These are phyloP conservation scores for Lasioglossum baleicum DNA, from an alignment of 1,140 invertebrate genomes.

Conservation along the genomic window DNA sequence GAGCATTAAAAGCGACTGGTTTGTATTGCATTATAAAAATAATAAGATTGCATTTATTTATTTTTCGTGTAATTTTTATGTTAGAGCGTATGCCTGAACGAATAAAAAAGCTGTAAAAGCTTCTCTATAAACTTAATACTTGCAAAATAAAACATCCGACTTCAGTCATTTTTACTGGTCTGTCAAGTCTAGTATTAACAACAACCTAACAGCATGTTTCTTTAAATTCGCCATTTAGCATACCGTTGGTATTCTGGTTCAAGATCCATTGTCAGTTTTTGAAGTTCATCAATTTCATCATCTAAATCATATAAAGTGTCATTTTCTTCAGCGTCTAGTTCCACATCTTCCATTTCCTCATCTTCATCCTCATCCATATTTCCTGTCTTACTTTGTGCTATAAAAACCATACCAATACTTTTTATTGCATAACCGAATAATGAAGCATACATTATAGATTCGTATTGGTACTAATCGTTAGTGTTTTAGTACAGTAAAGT, in stretches of 20 bases:
- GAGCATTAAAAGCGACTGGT: too few species aligned
- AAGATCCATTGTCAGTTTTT: slow-evolving; percentile 61
- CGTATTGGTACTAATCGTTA: not conserved
- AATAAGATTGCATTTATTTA: too few species aligned
- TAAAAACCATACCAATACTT: slow-evolving; percentile 38
- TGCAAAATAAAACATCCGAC: too few species aligned
- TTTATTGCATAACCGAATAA: not conserved
- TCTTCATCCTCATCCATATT: slow-evolving; percentile 24
- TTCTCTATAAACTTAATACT: too few species aligned
- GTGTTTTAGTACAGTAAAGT: slow-evolving; percentile 32
- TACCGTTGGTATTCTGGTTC: slow-evolving; percentile 70
- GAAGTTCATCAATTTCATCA: slow-evolving; percentile 59
- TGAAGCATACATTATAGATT: not conserved
- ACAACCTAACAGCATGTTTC: not conserved
- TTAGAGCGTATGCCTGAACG: too few species aligned
- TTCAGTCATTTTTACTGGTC: too few species aligned
- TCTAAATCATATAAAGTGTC: slow-evolving; percentile 36
- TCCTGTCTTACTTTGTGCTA: slow-evolving; percentile 54
- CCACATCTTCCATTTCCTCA: slow-evolving; percentile 21
- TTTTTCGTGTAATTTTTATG: too few species aligned
- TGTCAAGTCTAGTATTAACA: slow-evolving; percentile 15
- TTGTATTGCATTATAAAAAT: too few species aligned
- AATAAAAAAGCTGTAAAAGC: too few species aligned
- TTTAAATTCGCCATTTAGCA: slow-evolving; percentile 68
- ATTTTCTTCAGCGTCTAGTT: slow-evolving; percentile 37